Base-by-base conservation (phyloP, 2,797 vertebrate genomes). In the Leptodactylus fallax region DNA sequence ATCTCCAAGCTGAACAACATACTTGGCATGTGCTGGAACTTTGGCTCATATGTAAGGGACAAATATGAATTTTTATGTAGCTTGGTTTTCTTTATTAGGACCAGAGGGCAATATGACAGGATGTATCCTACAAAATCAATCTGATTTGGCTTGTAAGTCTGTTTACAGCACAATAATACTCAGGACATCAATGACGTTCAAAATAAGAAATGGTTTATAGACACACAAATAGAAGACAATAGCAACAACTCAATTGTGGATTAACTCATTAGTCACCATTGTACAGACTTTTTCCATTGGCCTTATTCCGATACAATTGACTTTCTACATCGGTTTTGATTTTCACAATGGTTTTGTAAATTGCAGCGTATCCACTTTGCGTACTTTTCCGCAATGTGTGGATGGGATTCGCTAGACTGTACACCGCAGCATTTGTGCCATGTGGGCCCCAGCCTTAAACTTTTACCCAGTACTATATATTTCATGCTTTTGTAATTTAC, bases 1-100 rank as follows among this genome's bases (percentile, higher is more conserved):
- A 36, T 51, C 61, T 61, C 74, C n/a, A 79, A 85, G 47, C 58
- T 67, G 23, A 58, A 56, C 25, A 69, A 53, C n/a, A 49, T 45
- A 69, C 49, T 84, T 76, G 67, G 55, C 60, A 36, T 60, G 23
- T 60, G 13, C 9, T 27, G 53, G 55, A 19, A 56, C 21, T 60
- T 21, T 71, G 65, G 49, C 65, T 36, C 51, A 12, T 60, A 7
- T 60, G 3, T 45, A 19, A 60, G 1, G 10, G n/a, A 58, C 77
- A 79, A 79, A 58, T 79, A 58, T 81, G 58, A 81, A 49, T 61
- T 61, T 25, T 63, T 61, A 61, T 80, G 17, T 80, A 36, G 25
- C 56, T 63, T 4, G 2, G 8, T 63, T 81, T 81, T n/a, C 56
- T 63, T 81, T n/a, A 63, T 63, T 81, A 23, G 56, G 16, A 80